Conservation (phyloP, 2,888 invertebrate species). For the Eristalinus aeneus region DNA sequence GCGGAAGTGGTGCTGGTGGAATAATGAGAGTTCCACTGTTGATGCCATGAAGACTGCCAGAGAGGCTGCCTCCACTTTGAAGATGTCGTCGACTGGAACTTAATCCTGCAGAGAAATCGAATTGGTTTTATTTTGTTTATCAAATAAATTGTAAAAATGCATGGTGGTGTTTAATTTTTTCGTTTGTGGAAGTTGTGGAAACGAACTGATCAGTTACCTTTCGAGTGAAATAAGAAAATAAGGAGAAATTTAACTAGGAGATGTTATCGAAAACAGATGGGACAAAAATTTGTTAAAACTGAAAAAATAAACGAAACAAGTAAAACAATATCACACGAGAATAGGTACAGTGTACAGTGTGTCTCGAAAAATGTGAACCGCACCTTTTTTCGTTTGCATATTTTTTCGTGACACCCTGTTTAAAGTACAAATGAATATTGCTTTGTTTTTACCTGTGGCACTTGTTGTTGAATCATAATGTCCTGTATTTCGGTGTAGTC, state of each 20-base stretch:
- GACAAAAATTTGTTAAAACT: constrained; percentile 65
- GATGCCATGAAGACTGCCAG: constrained; percentile 80
- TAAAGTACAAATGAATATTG: neutral
- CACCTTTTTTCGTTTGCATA: too few species aligned
- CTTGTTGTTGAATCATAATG: constrained; percentile 81
- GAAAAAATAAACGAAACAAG: constrained; percentile 47
- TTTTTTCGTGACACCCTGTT: neutral
- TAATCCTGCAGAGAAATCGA: constrained; percentile 74
- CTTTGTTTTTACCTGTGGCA: constrained; percentile 78
- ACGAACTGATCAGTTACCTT: neutral
- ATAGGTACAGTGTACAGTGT: neutral
- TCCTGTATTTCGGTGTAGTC: constrained; percentile 80
- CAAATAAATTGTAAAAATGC: too few species aligned
- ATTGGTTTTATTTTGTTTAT: neutral
- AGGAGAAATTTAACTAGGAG: neutral
- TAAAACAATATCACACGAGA: neutral
- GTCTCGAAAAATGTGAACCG: neutral
- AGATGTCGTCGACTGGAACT: constrained; percentile 81
- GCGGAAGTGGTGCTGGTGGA: constrained; percentile 80
- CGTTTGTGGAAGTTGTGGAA: too few species aligned
- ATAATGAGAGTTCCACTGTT: constrained; percentile 80
- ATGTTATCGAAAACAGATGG: neutral
- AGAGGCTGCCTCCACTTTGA: constrained; percentile 80
- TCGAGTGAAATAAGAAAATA: neutral
- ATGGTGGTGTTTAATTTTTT: too few species aligned